These are phyloP conservation scores for Pogonognathellus flavescens DNA, from an alignment of 1,140 invertebrate genomes.

Conservation along the genomic window DNA sequence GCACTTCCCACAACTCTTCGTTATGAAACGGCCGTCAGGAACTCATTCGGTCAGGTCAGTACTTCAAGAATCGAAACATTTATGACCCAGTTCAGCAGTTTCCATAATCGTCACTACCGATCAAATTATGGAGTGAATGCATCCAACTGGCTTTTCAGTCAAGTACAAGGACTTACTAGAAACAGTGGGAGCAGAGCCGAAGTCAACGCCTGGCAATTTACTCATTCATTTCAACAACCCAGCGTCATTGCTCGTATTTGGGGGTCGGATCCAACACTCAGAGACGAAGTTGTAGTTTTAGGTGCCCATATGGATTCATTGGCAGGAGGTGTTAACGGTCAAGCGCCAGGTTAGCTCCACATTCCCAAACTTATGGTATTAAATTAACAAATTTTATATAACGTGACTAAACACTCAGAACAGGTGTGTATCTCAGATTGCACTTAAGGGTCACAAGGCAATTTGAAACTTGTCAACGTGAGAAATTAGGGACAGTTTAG, in stretches of 20 bases:
- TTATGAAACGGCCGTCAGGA: neutral
- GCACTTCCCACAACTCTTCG: neutral
- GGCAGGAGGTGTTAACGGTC: neutral
- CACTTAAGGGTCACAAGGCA: too few relatives aligned
- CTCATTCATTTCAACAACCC: constrained; percentile 43
- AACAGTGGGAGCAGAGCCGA: too few relatives aligned
- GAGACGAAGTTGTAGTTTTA: neutral
- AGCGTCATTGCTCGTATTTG: neutral
- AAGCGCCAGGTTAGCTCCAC: too few relatives aligned
- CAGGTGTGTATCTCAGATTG: too few relatives aligned
- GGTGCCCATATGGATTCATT: neutral
- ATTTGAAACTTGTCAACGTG: too few relatives aligned
- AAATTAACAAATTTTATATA: too few relatives aligned
- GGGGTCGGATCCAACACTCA: neutral
- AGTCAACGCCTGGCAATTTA: constrained; percentile 1
- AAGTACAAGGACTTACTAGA: too few relatives aligned
- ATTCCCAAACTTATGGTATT: too few relatives aligned
- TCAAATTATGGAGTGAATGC: neutral
- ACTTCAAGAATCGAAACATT: neutral
- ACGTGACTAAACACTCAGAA: too few relatives aligned
- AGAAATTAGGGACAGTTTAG: too few relatives aligned
- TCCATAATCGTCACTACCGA: neutral
- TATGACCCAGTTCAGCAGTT: too few relatives aligned
- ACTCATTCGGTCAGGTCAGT: neutral
- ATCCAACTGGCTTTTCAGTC: neutral